A percentile compares a stretch with the other conserved stretches of the same genome.
These are phyloP conservation scores for Andrena trimmerana DNA, from an alignment of 2,888 invertebrate genomes.

Conservation along the genomic window DNA sequence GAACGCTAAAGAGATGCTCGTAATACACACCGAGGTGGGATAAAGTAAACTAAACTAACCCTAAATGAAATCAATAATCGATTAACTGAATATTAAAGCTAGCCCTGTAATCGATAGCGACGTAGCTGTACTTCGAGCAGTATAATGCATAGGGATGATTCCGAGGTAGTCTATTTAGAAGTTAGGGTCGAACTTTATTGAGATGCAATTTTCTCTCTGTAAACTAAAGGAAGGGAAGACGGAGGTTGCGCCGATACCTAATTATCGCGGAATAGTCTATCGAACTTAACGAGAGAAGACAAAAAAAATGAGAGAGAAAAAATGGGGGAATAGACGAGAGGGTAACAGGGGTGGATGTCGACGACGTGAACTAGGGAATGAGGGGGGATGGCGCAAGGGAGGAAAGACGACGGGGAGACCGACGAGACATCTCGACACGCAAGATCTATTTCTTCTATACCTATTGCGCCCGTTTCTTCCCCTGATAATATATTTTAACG, in stretches of 20 bases:
- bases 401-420: constrained; percentile 60
- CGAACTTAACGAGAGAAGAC: constrained; percentile 51
- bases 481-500: constrained; percentile 65
- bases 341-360: constrained; percentile 2
- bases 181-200: constrained; percentile 81
- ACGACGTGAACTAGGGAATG: background rate
- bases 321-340: background rate
- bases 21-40: constrained; percentile 77
- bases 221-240: constrained; percentile 72
- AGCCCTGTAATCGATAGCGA: constrained; percentile 81
- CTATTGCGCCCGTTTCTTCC: constrained; percentile 68
- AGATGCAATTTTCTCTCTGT: constrained; percentile 82
- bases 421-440: constrained; percentile 61
- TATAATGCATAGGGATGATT: constrained; percentile 79
- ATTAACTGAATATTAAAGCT: constrained; percentile 80
- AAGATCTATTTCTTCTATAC: constrained; percentile 76
- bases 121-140: constrained; percentile 80
- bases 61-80: constrained; percentile 79
- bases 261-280: constrained; percentile 78
- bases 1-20: constrained; percentile 83
- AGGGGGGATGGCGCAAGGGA: background rate
- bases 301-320: constrained; percentile 7
- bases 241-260: constrained; percentile 39
- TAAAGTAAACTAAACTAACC: constrained; percentile 39
- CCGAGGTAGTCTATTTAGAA: constrained; percentile 79